A percentile compares a stretch with the other conserved stretches of the same genome.
These are phyloP conservation scores for Cinara cedri DNA, from an alignment of 2,888 invertebrate species.

Conservation along the genomic window DNA sequence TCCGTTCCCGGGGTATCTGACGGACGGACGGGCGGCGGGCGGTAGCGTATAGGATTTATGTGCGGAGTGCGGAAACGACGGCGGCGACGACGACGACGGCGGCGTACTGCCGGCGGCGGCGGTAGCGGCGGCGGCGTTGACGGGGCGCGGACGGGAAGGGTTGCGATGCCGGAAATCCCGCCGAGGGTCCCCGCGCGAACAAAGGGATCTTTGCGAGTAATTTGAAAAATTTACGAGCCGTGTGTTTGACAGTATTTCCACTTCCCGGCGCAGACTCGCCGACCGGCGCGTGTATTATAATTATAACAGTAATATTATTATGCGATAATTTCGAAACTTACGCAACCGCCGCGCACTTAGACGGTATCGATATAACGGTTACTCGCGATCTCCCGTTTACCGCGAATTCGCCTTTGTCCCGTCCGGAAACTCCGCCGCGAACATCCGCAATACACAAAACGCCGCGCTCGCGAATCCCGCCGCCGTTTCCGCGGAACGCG, in stretches of 20 bases:
- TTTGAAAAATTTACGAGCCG: constrained; percentile 54
- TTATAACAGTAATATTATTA: too few species aligned
- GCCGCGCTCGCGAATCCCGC: too few species aligned
- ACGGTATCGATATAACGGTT: neutral
- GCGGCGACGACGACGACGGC: neutral
- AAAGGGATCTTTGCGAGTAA: constrained; percentile 48
- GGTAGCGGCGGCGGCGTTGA: neutral
- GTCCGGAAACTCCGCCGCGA: too few species aligned
- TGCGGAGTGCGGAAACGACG: neutral
- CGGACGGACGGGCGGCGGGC: neutral
- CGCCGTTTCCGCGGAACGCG: too few species aligned
- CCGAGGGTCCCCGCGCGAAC: constrained; percentile 37
- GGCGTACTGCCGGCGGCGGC: neutral
- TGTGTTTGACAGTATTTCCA: constrained; percentile 52
- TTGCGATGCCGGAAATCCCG: constrained; percentile 40
- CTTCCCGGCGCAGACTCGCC: constrained; percentile 13
- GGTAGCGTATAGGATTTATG: neutral
- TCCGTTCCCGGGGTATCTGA: neutral
- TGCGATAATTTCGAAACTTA: neutral
- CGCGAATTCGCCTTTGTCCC: too few species aligned
- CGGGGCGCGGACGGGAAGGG: constrained; percentile 6
- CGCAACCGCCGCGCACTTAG: too few species aligned
- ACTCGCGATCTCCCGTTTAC: neutral
- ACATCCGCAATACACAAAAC: too few species aligned
- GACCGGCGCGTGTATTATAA: neutral